phyloP scores from a whole-genome alignment of 2,113 vertebrate genomes.

The Peromyscus polionotus region DNA sequence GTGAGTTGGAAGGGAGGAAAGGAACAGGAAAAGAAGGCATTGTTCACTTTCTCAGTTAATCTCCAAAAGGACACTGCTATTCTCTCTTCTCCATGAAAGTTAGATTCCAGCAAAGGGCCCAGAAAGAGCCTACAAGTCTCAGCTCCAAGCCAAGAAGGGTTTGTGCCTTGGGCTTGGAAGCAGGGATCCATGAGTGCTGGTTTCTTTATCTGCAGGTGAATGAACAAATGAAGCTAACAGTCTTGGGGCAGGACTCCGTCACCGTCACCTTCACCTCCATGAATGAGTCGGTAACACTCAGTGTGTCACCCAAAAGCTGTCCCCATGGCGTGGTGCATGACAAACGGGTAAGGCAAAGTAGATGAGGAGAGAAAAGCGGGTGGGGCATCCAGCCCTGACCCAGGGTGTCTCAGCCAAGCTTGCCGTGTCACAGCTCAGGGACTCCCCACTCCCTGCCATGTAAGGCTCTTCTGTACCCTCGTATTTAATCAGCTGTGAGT shows the following conservation, averaged over 20 bases:
- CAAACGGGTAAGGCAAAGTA: conserved; percentile 72
- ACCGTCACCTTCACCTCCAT: conserved; percentile 70
- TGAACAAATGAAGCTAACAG: conserved; percentile 79
- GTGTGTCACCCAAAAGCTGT: conserved; percentile 68
- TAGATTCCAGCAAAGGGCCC: neutral
- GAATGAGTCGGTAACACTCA: conserved; percentile 71
- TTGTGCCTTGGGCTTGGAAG: neutral
- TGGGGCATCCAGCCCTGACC: neutral
- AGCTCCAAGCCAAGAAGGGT: neutral
- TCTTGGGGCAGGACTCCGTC: conserved; percentile 73
- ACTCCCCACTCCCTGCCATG: fast-evolving
- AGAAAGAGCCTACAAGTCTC: neutral
- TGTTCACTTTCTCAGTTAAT: neutral
- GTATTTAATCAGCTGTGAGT: neutral
- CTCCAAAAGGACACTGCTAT: neutral
- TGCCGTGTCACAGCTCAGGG: neutral
- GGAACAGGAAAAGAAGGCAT: neutral
- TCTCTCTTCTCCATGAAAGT: neutral
- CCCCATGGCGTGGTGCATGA: conserved; percentile 23
- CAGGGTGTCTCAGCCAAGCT: fast-evolving
- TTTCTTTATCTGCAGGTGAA: conserved; percentile 77
- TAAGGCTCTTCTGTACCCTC: neutral
- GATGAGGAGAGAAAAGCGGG: neutral
- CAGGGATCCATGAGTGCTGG: neutral
- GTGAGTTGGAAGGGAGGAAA: neutral